Percentiles rank a stretch among this genome's conserved stretches.
Conservation (phyloP, 2,113 vertebrate species). For the Hucho hucho region DNA sequence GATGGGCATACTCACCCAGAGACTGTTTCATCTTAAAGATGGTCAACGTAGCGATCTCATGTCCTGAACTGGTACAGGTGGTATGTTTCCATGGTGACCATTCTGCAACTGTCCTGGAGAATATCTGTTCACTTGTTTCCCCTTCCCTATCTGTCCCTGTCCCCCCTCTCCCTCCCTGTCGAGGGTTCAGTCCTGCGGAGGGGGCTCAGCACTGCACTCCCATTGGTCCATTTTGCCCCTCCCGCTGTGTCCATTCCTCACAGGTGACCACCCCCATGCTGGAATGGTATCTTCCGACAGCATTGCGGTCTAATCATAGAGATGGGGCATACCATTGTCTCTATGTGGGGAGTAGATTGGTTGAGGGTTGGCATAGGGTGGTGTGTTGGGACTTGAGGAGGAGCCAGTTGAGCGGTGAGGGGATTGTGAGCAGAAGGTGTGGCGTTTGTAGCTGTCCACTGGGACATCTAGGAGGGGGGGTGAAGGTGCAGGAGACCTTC, state of each 20-base stretch:
- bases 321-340: constrained; percentile 25
- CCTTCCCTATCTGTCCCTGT: neutral
- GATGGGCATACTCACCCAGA: constrained; percentile 77
- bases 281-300: constrained; percentile 35
- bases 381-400: constrained; percentile 51
- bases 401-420: constrained; percentile 69
- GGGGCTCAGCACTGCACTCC: constrained; percentile 52
- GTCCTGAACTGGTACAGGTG: constrained; percentile 35
- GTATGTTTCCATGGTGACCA: constrained; percentile 33
- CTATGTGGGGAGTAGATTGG: constrained; percentile 44
- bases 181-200: constrained; percentile 31
- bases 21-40: constrained; percentile 91
- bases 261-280: constrained; percentile 48
- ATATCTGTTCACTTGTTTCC: constrained; percentile 36
- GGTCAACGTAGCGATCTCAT: constrained; percentile 76
- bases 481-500: constrained; percentile 67
- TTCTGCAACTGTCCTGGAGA: constrained; percentile 9
- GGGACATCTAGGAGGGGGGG: constrained; percentile 85
- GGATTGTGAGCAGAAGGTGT: constrained; percentile 40
- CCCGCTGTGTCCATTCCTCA: constrained; percentile 49
- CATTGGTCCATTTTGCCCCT: constrained; percentile 33
- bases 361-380: constrained; percentile 40
- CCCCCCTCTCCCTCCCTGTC: constrained; percentile 17
- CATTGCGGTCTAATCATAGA: constrained; percentile 36
- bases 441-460: constrained; percentile 77